These are phyloP conservation scores for Calephelis nemesis DNA, from an alignment of 1,140 invertebrate species.

Conservation along the genomic window DNA sequence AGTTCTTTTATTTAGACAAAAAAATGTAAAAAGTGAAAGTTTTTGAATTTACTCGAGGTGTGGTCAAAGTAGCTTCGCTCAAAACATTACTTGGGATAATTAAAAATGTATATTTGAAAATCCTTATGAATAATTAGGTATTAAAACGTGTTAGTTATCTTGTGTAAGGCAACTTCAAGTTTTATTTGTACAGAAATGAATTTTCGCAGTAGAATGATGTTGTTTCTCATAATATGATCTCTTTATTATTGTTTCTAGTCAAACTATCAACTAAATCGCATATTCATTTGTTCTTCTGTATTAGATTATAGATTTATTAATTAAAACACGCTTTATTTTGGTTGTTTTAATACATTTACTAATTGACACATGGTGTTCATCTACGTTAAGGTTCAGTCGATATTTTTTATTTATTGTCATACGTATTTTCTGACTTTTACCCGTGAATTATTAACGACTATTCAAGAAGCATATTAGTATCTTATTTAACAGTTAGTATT, in stretches of 20 bases:
- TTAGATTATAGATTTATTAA: slow-evolving; percentile 41
- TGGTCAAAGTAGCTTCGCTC: slow-evolving; percentile 11
- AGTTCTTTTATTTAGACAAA: neutral
- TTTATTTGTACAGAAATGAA: slow-evolving; percentile 40
- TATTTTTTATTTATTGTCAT: no score
- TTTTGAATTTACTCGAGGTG: neutral
- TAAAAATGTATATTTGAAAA: slow-evolving; percentile 10
- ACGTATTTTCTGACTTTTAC: no score
- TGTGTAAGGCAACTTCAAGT: slow-evolving; percentile 33
- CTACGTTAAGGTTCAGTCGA: no score
- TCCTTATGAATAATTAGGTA: slow-evolving; percentile 10
- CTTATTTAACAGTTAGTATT: no score
- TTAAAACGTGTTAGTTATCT: neutral
- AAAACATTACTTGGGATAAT: neutral
- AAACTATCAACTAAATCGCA: slow-evolving; percentile 50
- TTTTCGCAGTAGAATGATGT: slow-evolving; percentile 34
- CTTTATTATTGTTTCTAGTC: slow-evolving; percentile 70
- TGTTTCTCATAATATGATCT: slow-evolving; percentile 51
- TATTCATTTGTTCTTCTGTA: slow-evolving; percentile 49
- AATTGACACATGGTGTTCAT: neutral
- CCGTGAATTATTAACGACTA: no score
- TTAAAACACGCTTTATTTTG: slow-evolving; percentile 36
- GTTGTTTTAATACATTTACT: slow-evolving; percentile 38
- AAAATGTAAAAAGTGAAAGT: neutral
- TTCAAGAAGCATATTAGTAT: no score